phyloP scores from a whole-genome alignment of 2,113 vertebrate genomes.

The Bos indicus region DNA sequence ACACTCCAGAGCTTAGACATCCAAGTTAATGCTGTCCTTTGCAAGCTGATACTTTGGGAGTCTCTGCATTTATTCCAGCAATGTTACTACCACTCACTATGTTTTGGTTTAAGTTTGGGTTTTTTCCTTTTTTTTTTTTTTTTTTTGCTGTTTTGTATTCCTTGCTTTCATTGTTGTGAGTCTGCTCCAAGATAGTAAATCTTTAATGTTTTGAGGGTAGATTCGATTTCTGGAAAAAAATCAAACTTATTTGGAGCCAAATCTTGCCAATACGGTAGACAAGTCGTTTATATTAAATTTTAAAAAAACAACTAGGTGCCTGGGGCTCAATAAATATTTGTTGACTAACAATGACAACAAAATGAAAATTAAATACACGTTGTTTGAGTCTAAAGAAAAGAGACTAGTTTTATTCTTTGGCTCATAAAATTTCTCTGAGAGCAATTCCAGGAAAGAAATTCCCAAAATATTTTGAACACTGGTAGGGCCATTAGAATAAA shows the following conservation, averaged over 20 bases:
- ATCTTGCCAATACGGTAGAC: constrained; percentile 58
- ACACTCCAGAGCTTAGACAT: neutral
- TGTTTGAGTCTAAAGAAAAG: constrained; percentile 51
- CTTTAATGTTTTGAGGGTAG: constrained; percentile 53
- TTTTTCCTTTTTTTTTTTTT: neutral
- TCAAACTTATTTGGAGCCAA: constrained; percentile 58
- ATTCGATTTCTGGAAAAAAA: constrained; percentile 60
- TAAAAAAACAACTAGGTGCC: constrained; percentile 31
- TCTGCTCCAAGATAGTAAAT: constrained; percentile 38
- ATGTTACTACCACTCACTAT: neutral
- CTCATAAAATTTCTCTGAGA: constrained; percentile 48
- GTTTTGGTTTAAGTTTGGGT: neutral
- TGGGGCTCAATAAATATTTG: constrained; percentile 59
- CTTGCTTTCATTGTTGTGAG: constrained; percentile 1
- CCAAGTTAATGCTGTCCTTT: neutral
- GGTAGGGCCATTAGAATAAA: neutral
- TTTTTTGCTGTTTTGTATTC: neutral
- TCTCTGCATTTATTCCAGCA: neutral
- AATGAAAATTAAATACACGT: constrained; percentile 59
- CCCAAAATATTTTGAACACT: neutral
- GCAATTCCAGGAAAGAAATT: constrained; percentile 28
- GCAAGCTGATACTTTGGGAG: neutral
- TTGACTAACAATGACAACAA: constrained; percentile 64
- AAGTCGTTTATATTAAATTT: constrained; percentile 61
- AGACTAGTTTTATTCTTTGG: constrained; percentile 44